These are phyloP conservation scores for Grammomys dolichurus DNA, from an alignment of 2,113 vertebrate genomes.

Conservation along the genomic window DNA sequence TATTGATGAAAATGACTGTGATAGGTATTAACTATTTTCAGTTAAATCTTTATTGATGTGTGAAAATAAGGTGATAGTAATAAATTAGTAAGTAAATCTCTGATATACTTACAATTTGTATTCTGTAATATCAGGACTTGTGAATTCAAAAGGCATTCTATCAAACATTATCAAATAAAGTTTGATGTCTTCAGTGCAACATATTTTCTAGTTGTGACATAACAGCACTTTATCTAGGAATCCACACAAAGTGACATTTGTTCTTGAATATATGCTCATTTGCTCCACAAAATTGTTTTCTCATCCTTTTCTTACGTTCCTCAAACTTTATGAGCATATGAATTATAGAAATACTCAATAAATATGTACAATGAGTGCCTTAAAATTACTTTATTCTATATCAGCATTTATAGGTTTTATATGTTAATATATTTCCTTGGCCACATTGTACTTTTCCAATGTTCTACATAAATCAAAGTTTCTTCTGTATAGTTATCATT, in stretches of 20 bases:
- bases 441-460: not conserved
- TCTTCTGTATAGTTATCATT: not conserved
- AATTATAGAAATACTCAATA: not conserved
- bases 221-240: not conserved
- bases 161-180: not conserved
- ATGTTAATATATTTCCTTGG: not conserved
- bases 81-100: not conserved
- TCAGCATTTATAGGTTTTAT: not conserved
- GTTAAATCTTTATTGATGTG: not conserved
- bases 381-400: not conserved
- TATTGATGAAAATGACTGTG: not conserved
- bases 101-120: not conserved
- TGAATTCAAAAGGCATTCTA: not conserved
- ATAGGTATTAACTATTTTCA: not conserved
- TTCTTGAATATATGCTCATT: not conserved
- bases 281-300: not conserved
- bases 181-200: not conserved
- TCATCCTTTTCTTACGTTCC: not conserved
- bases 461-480: not conserved
- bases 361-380: not conserved
- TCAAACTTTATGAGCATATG: not conserved
- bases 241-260: not conserved
- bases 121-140: not conserved
- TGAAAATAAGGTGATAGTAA: not conserved
- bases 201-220: not conserved